phyloP scores from a whole-genome alignment of 2,113 vertebrate species.

The Potamarius usumacintae region DNA sequence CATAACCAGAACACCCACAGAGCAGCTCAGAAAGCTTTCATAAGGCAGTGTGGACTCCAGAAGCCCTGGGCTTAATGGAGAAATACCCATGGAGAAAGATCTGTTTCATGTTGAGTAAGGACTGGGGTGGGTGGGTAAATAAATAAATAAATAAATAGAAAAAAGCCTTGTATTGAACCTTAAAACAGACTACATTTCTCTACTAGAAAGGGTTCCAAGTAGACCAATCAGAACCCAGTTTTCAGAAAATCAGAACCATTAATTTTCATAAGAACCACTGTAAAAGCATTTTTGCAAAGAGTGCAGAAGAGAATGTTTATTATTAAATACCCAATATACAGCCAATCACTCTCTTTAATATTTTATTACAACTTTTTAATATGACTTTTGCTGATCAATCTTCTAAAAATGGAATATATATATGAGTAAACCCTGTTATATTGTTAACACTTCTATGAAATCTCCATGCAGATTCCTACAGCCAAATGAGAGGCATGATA shows the following conservation, averaged over 20 bases:
- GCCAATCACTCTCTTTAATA: background rate
- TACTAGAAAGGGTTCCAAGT: background rate
- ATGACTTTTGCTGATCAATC: background rate
- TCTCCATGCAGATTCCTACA: slow-evolving; percentile 3
- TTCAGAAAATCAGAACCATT: background rate
- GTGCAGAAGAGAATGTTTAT: background rate
- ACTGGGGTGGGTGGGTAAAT: background rate
- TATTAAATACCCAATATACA: background rate
- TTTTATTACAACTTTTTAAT: background rate
- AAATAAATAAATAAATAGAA: background rate
- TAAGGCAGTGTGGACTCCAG: slow-evolving; percentile 9
- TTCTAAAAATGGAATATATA: background rate
- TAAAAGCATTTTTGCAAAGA: background rate
- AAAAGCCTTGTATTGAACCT: background rate
- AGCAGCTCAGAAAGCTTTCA: slow-evolving; percentile 59
- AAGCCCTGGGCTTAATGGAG: background rate
- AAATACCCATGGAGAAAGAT: slow-evolving; percentile 40
- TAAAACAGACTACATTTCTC: background rate
- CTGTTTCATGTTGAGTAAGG: slow-evolving; percentile 37
- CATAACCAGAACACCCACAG: slow-evolving; percentile 67
- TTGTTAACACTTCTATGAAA: background rate
- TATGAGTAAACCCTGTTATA: too few relatives aligned
- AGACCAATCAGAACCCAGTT: background rate
- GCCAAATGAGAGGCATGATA: slow-evolving; percentile 58
- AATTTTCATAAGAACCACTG: background rate